Conservation (phyloP, 2,113 vertebrate species). For the Pogona vitticeps region DNA sequence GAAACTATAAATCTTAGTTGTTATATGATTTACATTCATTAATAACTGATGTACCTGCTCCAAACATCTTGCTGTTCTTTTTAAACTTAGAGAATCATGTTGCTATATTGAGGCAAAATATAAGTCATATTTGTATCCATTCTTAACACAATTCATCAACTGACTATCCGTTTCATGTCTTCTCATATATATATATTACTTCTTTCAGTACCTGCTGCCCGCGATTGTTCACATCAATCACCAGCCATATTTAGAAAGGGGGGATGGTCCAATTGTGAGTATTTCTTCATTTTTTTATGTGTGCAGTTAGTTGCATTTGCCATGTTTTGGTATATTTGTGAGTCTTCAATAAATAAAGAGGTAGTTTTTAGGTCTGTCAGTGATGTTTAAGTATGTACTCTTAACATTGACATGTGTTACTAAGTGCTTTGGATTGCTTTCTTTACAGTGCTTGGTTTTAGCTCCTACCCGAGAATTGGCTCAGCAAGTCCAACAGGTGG, state of each 20-base stretch:
- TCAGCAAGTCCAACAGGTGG: constrained; percentile 98
- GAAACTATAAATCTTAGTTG: too few relatives aligned
- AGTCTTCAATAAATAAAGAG: constrained; percentile 41
- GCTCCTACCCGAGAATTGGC: constrained; percentile 96
- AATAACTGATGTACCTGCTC: not conserved
- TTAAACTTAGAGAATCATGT: not conserved
- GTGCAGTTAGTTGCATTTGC: not conserved
- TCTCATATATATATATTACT: constrained; percentile 36
- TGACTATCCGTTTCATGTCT: not conserved
- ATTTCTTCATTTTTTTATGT: constrained; percentile 25
- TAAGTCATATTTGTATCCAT: not conserved
- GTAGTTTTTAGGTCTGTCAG: constrained; percentile 1
- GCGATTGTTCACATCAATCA: constrained; percentile 99
- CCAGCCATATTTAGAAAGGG: constrained; percentile 96
- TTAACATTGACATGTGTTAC: not conserved
- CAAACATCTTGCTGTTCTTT: not conserved
- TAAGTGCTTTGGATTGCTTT: constrained; percentile 32
- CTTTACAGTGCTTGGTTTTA: constrained; percentile 89
- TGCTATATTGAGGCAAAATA: not conserved
- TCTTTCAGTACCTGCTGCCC: constrained; percentile 90
- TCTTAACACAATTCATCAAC: not conserved
- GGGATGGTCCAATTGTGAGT: constrained; percentile 97
- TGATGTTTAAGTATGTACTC: not conserved
- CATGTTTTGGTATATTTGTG: constrained; percentile 7
- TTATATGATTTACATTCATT: too few relatives aligned